phyloP scores from a whole-genome alignment of 2,888 invertebrate genomes.

The Celastrina argiolus region DNA sequence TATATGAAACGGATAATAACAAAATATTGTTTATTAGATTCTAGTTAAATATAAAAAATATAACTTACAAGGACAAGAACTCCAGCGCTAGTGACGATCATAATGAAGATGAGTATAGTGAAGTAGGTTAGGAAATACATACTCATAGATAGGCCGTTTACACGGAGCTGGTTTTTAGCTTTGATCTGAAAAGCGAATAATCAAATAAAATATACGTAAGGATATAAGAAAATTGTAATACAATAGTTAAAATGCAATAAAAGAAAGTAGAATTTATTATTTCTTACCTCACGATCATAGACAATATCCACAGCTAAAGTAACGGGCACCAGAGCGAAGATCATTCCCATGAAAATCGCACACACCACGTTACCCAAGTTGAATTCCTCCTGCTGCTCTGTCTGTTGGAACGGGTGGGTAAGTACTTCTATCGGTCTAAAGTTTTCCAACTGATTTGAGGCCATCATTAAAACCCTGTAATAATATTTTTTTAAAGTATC shows the following conservation, averaged over 20 bases:
- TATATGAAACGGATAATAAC: background rate
- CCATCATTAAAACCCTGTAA: conserved; percentile 57
- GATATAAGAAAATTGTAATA: background rate
- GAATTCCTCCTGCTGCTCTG: conserved; percentile 84
- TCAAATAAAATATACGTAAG: background rate
- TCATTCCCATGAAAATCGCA: conserved; percentile 88
- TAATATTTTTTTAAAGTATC: background rate
- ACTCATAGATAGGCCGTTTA: conserved; percentile 86
- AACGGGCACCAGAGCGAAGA: conserved; percentile 86
- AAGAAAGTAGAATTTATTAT: background rate
- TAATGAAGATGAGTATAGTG: conserved; percentile 82
- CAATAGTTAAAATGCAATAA: background rate
- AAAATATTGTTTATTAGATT: background rate
- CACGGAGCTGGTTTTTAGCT: conserved; percentile 88
- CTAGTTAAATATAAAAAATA: background rate
- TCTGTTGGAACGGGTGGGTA: conserved; percentile 85
- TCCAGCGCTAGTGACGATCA: conserved; percentile 81
- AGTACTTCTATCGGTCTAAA: conserved; percentile 80
- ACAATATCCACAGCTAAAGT: conserved; percentile 89
- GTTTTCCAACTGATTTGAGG: conserved; percentile 54
- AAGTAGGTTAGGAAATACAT: conserved; percentile 88
- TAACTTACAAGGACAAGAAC: conserved; percentile 76
- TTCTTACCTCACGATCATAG: conserved; percentile 86
- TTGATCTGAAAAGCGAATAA: conserved; percentile 77
- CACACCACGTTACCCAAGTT: conserved; percentile 84